Evolutionary conservation across 2,113 vertebrate species (phyloP).

Genomic region (Trogon melanurus): DNA sequence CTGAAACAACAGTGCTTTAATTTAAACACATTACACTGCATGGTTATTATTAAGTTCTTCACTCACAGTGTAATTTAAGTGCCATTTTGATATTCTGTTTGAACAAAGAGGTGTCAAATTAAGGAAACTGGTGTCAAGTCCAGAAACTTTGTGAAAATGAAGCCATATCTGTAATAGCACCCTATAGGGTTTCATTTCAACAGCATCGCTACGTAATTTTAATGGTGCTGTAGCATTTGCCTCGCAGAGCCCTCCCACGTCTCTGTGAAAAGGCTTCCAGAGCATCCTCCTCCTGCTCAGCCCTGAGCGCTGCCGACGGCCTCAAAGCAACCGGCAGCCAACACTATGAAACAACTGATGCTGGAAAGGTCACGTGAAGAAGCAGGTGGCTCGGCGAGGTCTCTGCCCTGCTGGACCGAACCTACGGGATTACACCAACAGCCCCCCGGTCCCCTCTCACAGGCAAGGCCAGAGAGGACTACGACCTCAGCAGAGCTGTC

Average conservation of each 20-base stretch:
- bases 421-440: fast-evolving
- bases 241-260: not conserved
- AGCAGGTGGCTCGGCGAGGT: fast-evolving
- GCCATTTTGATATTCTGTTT: constrained; percentile 39
- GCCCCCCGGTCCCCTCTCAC: not conserved
- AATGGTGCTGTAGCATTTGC: not conserved
- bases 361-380: fast-evolving
- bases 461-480: not conserved
- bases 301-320: not conserved
- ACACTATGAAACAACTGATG: fast-evolving
- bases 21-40: constrained; percentile 8
- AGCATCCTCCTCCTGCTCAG: not conserved
- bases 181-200: not conserved
- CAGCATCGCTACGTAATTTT: not conserved
- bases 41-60: constrained; percentile 35
- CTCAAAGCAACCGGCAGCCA: not conserved
- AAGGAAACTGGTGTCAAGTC: constrained; percentile 28
- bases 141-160: constrained; percentile 43
- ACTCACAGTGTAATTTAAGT: constrained; percentile 29
- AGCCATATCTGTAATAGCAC: not conserved
- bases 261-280: not conserved
- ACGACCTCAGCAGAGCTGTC: not conserved
- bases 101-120: constrained; percentile 59
- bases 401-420: not conserved
- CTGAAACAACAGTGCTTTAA: constrained; percentile 55